Base-by-base conservation (phyloP, 2,113 vertebrate genomes). In the Pachycephala philippinensis region DNA sequence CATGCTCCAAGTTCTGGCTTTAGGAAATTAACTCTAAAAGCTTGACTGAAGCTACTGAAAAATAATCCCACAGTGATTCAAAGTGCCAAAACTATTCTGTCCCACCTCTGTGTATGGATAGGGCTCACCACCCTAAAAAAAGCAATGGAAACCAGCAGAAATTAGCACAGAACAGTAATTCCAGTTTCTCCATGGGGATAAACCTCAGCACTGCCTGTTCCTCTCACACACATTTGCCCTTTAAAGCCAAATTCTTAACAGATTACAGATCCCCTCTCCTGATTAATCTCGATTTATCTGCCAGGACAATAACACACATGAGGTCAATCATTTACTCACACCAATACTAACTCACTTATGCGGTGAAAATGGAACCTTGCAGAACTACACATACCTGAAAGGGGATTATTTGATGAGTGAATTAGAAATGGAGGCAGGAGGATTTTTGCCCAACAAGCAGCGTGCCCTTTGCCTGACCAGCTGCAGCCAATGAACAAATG, bases 271-370 rank as follows among this genome's bases (percentile, higher is more conserved):
- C 18, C 12, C 45, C 33, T 77, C n/a, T 94, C 70, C 64, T 37
- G 57, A 53, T 44, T 92, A 74, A 89, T 87, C 93, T 95, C 92
- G 90, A 19, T 90, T 90, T 82, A 82, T 85, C 72, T 84, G 27
- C 39, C 71, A 87, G 54, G 53, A 71, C 56, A 95, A 10, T 31
- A 47, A 70, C n/a, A 84, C 30, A 69, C 19, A 52, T 1, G 22
- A 75, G 69, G 89, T 97, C 79, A 93, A 83, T 92, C 31, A 91
- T 96, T 97, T 69, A 84, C 65, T 91, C 37, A 26, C 23, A 42
- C 20, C 54, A 65, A 28, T 26, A 54, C 23, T 63, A 80, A 83
- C 40, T 92, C 85, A 53, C 65, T 93, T 87, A 45, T 33, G 30
- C 28, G 3, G n/a, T 66, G 57, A 63, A 88, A 79, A 19, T 5